phyloP scores from a whole-genome alignment of 2,888 invertebrate genomes.

The Xestia ashworthii region DNA sequence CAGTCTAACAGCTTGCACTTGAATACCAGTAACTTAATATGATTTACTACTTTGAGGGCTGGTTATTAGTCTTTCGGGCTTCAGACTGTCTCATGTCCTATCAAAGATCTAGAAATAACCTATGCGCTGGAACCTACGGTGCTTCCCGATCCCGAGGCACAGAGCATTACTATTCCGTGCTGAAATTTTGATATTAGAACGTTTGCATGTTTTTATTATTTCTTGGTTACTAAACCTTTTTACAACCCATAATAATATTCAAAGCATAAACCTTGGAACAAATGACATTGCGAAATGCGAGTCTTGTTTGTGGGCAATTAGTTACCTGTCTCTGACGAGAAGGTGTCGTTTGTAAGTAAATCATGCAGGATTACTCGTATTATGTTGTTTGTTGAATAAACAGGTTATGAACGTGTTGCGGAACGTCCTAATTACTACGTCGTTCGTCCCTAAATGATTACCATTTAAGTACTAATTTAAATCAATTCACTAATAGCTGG shows the following conservation, averaged over 20 bases:
- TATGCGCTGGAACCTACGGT: neutral
- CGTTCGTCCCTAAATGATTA: neutral
- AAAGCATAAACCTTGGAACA: neutral
- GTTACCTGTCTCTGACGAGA: neutral
- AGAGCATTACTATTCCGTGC: neutral
- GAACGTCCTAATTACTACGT: neutral
- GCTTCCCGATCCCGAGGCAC: neutral
- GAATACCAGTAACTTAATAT: neutral
- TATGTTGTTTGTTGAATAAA: neutral
- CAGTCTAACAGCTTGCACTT: neutral
- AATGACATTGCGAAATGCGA: neutral
- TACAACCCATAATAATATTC: neutral
- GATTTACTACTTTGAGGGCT: neutral
- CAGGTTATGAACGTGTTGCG: slow-evolving; percentile 6
- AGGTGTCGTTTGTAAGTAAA: neutral
- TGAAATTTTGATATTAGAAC: neutral
- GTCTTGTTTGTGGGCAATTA: neutral
- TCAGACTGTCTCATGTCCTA: too few species aligned
- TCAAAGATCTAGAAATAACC: neutral
- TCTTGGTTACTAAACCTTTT: neutral
- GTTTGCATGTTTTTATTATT: neutral
- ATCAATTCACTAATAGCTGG: neutral
- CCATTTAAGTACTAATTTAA: neutral
- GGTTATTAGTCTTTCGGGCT: neutral
- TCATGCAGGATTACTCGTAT: neutral